Percentiles rank a stretch among this genome's conserved stretches.
Evolutionary conservation across 2,797 vertebrate genomes (phyloP).

Genomic region (Tangara arthus): DNA sequence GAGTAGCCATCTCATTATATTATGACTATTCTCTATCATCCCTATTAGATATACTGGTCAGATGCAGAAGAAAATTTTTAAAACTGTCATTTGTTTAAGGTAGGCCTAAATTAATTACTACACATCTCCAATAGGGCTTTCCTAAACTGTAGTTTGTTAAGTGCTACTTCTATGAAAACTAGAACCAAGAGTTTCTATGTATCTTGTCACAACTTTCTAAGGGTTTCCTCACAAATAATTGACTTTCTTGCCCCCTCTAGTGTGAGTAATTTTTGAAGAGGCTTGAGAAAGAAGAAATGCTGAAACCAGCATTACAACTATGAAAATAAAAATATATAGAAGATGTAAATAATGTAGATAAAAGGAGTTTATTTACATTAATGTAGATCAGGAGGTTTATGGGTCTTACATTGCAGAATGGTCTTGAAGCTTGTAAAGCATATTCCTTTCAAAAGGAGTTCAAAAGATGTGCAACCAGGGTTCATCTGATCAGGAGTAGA

Average conservation of each 20-base stretch:
- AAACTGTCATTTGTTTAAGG: background rate
- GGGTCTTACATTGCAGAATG: background rate
- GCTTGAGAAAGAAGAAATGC: background rate
- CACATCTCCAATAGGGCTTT: background rate
- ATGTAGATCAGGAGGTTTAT: background rate
- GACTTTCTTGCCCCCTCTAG: background rate
- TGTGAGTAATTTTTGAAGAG: background rate
- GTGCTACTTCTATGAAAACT: background rate
- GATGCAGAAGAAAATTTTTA: background rate
- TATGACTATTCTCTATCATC: background rate
- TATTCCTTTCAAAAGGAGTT: background rate
- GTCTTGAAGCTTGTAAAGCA: background rate
- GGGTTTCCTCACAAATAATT: background rate
- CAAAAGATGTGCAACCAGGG: background rate
- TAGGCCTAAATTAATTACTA: background rate
- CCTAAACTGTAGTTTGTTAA: background rate
- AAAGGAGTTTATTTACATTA: background rate
- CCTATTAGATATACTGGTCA: background rate
- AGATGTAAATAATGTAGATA: background rate
- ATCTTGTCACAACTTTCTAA: background rate
- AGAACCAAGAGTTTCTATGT: background rate
- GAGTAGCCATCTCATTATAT: background rate
- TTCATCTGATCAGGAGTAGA: background rate
- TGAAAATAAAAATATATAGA: background rate
- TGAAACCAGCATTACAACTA: fast-evolving